A percentile compares a stretch with the other conserved stretches of the same genome.
These are phyloP conservation scores for Vulpes ferrilata DNA, from an alignment of 2,113 vertebrate species.

Conservation along the genomic window DNA sequence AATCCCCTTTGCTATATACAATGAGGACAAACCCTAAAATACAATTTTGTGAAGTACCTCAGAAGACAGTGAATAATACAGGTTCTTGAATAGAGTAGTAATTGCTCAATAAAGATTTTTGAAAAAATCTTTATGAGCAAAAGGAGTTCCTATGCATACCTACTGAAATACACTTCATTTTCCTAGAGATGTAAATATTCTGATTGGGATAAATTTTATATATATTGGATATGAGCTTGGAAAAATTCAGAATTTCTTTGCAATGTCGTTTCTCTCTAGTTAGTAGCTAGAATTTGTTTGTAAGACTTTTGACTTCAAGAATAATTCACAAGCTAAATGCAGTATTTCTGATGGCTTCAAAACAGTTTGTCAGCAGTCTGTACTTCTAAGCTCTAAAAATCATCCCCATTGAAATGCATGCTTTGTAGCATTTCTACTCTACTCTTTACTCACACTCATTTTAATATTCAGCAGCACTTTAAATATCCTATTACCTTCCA, in stretches of 20 bases:
- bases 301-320: background rate
- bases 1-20: background rate
- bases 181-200: background rate
- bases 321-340: background rate
- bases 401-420: background rate
- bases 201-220: background rate
- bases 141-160: background rate
- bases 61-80: background rate
- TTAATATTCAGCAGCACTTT: background rate
- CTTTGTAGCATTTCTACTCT: background rate
- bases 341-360: background rate
- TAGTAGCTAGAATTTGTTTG: background rate
- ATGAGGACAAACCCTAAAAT: background rate
- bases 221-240: background rate
- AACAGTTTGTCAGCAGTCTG: background rate
- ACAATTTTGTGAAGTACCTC: background rate
- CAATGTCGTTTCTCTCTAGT: background rate
- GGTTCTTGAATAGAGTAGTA: background rate
- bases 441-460: background rate
- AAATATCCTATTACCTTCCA: background rate
- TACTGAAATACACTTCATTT: background rate
- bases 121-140: background rate
- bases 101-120: background rate
- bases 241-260: background rate
- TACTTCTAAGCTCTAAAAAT: background rate